These are phyloP conservation scores for Trichonephila inaurata DNA, from an alignment of 1,140 invertebrate genomes.

Conservation along the genomic window DNA sequence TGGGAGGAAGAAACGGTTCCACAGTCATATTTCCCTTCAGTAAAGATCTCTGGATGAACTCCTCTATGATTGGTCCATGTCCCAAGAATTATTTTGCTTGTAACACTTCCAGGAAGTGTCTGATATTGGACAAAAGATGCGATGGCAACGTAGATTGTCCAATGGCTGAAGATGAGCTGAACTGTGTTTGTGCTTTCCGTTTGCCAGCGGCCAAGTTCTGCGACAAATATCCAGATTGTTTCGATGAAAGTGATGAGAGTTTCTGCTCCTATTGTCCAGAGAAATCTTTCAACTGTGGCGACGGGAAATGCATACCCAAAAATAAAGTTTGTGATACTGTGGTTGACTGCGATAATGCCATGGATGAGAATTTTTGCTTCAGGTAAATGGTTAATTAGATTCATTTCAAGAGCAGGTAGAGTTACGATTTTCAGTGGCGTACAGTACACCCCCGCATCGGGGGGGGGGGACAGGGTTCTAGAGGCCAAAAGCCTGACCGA, in stretches of 20 bases:
- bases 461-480: too few relatives aligned
- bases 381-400: background rate
- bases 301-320: slow-evolving; percentile 35
- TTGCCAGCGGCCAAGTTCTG: slow-evolving; percentile 59
- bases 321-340: slow-evolving; percentile 40
- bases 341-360: slow-evolving; percentile 61
- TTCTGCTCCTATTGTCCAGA: slow-evolving; percentile 58
- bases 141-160: slow-evolving; percentile 65
- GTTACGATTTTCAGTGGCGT: too few relatives aligned
- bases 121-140: slow-evolving; percentile 33
- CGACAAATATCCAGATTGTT: slow-evolving; percentile 72
- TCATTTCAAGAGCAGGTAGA: background rate
- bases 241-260: slow-evolving; percentile 63
- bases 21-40: background rate
- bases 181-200: slow-evolving; percentile 66
- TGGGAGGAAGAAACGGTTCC: background rate
- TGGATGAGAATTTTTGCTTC: slow-evolving; percentile 74
- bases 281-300: slow-evolving; percentile 56
- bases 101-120: slow-evolving; percentile 40
- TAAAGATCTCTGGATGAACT: background rate
- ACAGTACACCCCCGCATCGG: too few relatives aligned
- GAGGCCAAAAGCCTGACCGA: too few relatives aligned
- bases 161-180: slow-evolving; percentile 56
- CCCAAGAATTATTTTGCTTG: slow-evolving; percentile 48
- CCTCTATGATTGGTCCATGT: background rate